Conservation (phyloP, 1,140 invertebrate species). For the Lanistes nyassanus region DNA sequence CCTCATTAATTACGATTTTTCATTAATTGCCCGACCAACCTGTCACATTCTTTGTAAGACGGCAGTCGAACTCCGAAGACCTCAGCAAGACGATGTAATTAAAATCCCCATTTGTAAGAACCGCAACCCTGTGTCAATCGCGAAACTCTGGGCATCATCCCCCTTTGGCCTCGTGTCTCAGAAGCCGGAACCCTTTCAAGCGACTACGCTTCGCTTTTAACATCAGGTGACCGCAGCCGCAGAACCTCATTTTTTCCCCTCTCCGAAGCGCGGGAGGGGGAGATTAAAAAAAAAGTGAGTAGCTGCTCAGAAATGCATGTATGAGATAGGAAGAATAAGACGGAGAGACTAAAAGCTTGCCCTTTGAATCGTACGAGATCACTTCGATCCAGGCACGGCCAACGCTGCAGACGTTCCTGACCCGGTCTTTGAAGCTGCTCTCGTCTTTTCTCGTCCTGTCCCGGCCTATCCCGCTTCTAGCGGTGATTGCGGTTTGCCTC, state of each 20-base stretch:
- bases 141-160: background rate
- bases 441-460: background rate
- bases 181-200: too few species aligned
- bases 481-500: constrained; percentile 7
- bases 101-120: background rate
- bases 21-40: background rate
- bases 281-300: background rate
- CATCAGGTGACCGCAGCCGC: constrained; percentile 1
- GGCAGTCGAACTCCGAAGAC: background rate
- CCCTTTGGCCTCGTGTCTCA: background rate
- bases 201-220: too few species aligned
- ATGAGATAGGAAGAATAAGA: background rate
- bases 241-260: background rate
- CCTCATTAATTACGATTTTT: constrained; percentile 1
- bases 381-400: background rate
- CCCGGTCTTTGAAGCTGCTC: background rate
- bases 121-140: background rate
- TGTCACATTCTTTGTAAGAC: background rate
- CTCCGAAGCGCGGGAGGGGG: too few species aligned
- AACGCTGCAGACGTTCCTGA: background rate
- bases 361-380: constrained; percentile 8
- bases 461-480: too few species aligned
- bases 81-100: background rate
- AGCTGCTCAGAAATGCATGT: constrained; percentile 1
- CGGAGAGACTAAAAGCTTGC: background rate